Evolutionary conservation across 2,113 vertebrate species (phyloP).

Genomic region (Paratilapia polleni): DNA sequence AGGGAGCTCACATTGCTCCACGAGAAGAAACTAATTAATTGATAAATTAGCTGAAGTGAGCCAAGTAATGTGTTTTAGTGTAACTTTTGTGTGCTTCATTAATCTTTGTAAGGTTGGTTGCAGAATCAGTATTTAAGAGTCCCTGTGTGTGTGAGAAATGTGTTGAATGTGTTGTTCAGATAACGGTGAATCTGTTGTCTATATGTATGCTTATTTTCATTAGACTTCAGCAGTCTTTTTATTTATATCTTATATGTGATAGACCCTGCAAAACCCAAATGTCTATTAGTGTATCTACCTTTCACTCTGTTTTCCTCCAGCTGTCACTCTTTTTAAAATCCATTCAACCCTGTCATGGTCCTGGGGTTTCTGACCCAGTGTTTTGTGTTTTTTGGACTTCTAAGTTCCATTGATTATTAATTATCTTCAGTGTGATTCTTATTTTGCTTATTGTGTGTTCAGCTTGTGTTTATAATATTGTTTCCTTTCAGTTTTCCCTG

Average conservation of each 20-base stretch:
- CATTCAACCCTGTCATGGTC: no score
- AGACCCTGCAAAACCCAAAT: no score
- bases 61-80: slow-evolving; percentile 17
- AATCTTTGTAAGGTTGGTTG: background rate
- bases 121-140: background rate
- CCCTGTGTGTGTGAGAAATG: background rate
- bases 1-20: background rate
- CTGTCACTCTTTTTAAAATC: background rate
- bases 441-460: no score
- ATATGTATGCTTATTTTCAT: background rate
- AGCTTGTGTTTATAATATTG: no score
- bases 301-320: background rate
- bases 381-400: no score
- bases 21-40: slow-evolving; percentile 18
- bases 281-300: background rate
- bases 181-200: rapidly evolving
- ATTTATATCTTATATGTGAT: background rate
- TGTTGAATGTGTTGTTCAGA: background rate
- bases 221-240: background rate
- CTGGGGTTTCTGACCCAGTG: no score
- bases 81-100: background rate
- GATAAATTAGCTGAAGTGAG: slow-evolving; percentile 25
- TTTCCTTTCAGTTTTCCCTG: no score
- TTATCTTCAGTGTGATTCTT: no score
- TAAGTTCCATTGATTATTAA: no score